Evolutionary conservation across 2,113 vertebrate species (phyloP).

Genomic region (Malurus melanocephalus): DNA sequence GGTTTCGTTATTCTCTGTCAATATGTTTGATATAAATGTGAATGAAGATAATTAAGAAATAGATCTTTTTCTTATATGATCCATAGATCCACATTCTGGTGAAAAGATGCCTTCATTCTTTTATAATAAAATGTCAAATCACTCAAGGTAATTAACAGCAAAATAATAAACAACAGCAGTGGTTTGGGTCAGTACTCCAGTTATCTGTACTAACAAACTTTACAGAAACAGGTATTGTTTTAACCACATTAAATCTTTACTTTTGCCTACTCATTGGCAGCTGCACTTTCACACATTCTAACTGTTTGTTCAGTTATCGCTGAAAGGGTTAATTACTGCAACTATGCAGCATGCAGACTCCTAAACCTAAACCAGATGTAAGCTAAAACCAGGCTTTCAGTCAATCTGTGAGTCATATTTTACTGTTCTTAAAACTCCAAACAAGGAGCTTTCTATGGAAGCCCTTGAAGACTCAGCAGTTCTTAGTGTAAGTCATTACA

Average conservation of each 20-base stretch:
- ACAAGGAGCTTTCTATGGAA: constrained; percentile 61
- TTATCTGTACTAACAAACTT: background rate
- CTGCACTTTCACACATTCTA: background rate
- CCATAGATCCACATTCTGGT: background rate
- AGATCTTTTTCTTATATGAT: background rate
- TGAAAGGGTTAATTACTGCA: constrained; percentile 62
- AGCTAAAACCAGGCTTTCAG: constrained; percentile 65
- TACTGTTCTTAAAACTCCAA: constrained; percentile 67
- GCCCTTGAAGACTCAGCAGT: constrained; percentile 52
- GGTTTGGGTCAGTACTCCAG: background rate
- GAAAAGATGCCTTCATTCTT: background rate
- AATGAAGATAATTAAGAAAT: background rate
- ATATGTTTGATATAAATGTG: background rate
- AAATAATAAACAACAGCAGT: background rate
- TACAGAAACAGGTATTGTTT: background rate
- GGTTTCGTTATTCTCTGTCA: background rate
- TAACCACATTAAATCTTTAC: background rate
- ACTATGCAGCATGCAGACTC: constrained; percentile 41
- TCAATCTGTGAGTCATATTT: constrained; percentile 67
- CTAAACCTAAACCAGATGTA: constrained; percentile 74
- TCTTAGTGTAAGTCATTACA: constrained; percentile 57
- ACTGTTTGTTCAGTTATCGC: constrained; percentile 18
- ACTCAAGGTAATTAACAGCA: background rate
- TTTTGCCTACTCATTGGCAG: background rate
- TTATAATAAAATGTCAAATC: background rate